Percentiles rank a stretch among this genome's conserved stretches.
phyloP scores from a whole-genome alignment of 2,888 invertebrate species.

The Malachius bipustulatus region DNA sequence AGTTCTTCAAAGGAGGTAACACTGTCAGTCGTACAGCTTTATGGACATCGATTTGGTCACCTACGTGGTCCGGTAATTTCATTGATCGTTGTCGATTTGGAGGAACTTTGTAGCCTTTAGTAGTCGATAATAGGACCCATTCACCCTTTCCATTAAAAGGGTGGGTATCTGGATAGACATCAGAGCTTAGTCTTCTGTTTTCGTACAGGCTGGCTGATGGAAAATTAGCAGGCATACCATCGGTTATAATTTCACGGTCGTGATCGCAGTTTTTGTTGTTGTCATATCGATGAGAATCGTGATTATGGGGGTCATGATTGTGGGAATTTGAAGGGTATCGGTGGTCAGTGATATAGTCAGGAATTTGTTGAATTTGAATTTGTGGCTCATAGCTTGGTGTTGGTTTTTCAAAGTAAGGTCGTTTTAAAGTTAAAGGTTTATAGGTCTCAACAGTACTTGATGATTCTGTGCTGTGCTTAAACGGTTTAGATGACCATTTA shows the following conservation, averaged over 20 bases:
- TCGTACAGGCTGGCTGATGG: slow-evolving; percentile 29
- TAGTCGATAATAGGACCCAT: slow-evolving; percentile 66
- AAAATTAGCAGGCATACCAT: slow-evolving; percentile 43
- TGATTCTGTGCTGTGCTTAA: too few relatives aligned
- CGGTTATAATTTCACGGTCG: slow-evolving; percentile 41
- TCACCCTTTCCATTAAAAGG: slow-evolving; percentile 60
- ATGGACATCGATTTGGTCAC: slow-evolving; percentile 25
- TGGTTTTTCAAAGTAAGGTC: too few relatives aligned
- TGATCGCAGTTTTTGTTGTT: slow-evolving; percentile 5
- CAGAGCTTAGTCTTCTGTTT: slow-evolving; percentile 24
- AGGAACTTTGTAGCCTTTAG: slow-evolving; percentile 57
- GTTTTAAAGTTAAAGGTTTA: too few relatives aligned
- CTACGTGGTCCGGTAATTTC: slow-evolving; percentile 22
- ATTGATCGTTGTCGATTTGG: slow-evolving; percentile 30
- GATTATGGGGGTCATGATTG: not conserved
- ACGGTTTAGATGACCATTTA: too few relatives aligned
- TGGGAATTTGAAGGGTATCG: too few relatives aligned
- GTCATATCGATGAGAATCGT: too few relatives aligned
- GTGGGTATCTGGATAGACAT: slow-evolving; percentile 43
- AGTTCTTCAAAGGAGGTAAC: slow-evolving; percentile 53
- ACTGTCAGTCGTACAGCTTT: slow-evolving; percentile 49
- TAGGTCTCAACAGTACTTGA: too few relatives aligned
- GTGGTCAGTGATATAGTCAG: too few relatives aligned
- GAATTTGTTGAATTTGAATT: too few relatives aligned
- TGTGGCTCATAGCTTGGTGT: too few relatives aligned